A percentile compares a stretch with the other conserved stretches of the same genome.
Conservation (phyloP, 2,797 vertebrate species). For the Triplophysa bombifrons region DNA sequence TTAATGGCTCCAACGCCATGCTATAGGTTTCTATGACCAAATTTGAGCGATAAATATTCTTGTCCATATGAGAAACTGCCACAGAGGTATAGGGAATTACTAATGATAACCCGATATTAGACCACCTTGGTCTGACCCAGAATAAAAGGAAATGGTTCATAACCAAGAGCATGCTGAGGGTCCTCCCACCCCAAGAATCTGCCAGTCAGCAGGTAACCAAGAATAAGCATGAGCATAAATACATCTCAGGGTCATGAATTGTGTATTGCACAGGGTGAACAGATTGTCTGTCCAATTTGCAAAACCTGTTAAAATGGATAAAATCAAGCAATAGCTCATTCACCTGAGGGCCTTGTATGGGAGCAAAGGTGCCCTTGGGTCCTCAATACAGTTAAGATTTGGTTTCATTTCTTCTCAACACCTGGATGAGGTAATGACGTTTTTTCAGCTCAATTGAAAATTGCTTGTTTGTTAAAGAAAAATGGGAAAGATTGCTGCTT, state of each 20-base stretch:
- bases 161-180: neutral
- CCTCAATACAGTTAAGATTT: neutral
- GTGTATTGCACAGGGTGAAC: conserved; percentile 11
- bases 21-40: neutral
- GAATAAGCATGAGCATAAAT: neutral
- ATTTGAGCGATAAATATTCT: neutral
- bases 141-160: neutral
- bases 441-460: conserved; percentile 13
- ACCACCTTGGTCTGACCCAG: neutral
- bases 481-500: conserved; percentile 2
- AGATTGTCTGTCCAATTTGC: neutral
- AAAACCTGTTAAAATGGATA: conserved; percentile 31
- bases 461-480: conserved; percentile 16
- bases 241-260: conserved; percentile 39
- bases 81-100: neutral
- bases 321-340: conserved; percentile 29
- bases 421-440: conserved; percentile 7
- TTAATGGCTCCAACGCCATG: neutral
- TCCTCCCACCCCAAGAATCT: neutral
- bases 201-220: neutral
- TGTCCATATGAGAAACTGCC: neutral
- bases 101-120: neutral
- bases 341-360: conserved; percentile 9
- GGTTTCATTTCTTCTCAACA: conserved; percentile 2
- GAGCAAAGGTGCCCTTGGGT: conserved; percentile 11